Evolutionary conservation across 2,113 vertebrate genomes (phyloP), one percentile per base, ranked within the genome.

Genomic region (Galbula dea): DNA sequence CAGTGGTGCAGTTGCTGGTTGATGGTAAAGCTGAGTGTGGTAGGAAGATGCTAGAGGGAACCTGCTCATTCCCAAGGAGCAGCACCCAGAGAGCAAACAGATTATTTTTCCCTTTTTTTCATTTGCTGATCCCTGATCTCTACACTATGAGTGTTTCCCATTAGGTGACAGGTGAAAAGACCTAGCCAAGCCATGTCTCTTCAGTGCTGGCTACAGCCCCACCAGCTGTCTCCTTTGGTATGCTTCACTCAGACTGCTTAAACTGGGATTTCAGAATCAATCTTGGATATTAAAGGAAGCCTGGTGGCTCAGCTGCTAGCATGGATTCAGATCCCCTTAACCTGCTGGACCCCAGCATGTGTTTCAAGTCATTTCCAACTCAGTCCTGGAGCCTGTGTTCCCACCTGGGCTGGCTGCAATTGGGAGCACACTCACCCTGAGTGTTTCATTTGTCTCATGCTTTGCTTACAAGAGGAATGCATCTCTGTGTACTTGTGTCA

Each of bases 1-100:
- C 0, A 0, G 41, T 0, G 1, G n/a, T 46, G 61, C 5, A 58
- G 69, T 5, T 67, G 43, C 36, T 0, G 0, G 27, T 10, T 30
- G 22, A n/a, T 67, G 61, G 41, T 39, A 46, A 21, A 48, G 27
- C 14, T 46, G 51, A 45, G 61, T 65, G 54, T 17, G 41, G 16
- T 10, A 30, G 48, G 45, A 83, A 22, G 36, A n/a, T 83, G 32
- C 26, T 0, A 12, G 27, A 45, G 7, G 16, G 13, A 52, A 54
- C 22, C 17, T 84, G 39, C 24, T 62, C 5, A 2, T 52, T n/a
- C 30, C 24, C 3, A 4, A 54, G 48, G 6, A 86, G 48, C 3
- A 0, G 30, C 36, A 57, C 15, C 8, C 7, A 32, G 15, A 45
- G 17, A 68, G 14, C 55, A 74, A 89, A 83, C 16, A 30, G 15